Evolutionary conservation across 2,797 vertebrate species (phyloP), one percentile per base, ranked within the genome.

Genomic region (Jordanella pulchra): DNA sequence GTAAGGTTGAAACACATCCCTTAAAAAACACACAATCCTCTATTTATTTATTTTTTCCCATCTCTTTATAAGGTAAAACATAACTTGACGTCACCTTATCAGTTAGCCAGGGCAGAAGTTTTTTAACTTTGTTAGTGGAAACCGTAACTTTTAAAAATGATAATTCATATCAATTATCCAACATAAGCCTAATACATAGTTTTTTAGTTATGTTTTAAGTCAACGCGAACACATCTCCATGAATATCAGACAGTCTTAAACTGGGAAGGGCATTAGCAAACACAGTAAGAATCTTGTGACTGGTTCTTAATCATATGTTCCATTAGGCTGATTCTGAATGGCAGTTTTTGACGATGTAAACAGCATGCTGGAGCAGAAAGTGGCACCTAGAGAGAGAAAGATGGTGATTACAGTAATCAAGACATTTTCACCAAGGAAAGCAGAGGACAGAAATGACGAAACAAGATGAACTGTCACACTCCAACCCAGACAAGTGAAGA

Each of bases 391-490:
- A 80, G 83, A 90, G 84, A 78, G 65, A 86, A 75, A 81, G 80
- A 69, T 74, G 73, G 78, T 90, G 89, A 93, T 91, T 93, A 89
- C 84, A 72, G 78, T 91, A 86, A 93, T 93, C 84, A 90, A 87
- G 79, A 78, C 75, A 76, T 81, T 89, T 87, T 84, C 67, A 68
- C 48, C 27, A 67, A 30, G 35, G 55, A 69, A 79, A 47, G 28
- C 4, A 72, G 56, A 72, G 67, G 42, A 67, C 60, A 67, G 23
- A 39, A 72, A 25, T 51, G 42, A 32, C 50, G 76, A 42, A 63
- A 72, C 69, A 21, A 75, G 39, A 70, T 18, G 28, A 55, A 56
- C 44, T 35, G 55, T 68, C 68, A 51, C 13, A 18, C 53, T 21
- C 39, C 35, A 50, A 27, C 30, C 48, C 70, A 47, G 27, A 28